phyloP scores from a whole-genome alignment of 2,888 invertebrate species.

The Tiliacea aurago region DNA sequence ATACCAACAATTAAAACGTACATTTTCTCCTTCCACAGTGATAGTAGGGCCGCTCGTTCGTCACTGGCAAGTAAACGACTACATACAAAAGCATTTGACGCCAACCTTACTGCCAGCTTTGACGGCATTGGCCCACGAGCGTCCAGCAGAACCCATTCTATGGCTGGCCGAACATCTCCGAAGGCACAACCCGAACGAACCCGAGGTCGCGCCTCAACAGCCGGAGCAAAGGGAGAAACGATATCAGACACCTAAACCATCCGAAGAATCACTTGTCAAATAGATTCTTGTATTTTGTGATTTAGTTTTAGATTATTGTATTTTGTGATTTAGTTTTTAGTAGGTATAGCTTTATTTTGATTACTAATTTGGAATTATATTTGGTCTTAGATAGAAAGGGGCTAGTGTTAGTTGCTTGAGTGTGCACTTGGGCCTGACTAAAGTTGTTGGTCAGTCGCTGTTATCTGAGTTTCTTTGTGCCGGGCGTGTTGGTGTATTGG shows the following conservation, averaged over 20 bases:
- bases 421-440: background rate
- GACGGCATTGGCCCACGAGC: conserved; percentile 92
- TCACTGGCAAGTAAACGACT: conserved; percentile 92
- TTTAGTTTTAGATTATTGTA: conserved; percentile 11
- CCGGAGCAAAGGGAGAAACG: conserved; percentile 75
- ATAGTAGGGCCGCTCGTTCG: conserved; percentile 93
- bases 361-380: background rate
- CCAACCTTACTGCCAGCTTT: conserved; percentile 91
- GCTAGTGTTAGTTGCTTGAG: background rate
- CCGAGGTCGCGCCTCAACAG: conserved; percentile 80
- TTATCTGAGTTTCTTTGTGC: too few relatives aligned
- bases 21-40: conserved; percentile 87
- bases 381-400: background rate
- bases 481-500: background rate
- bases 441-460: too few relatives aligned
- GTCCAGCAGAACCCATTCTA: conserved; percentile 94
- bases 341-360: conserved; percentile 4
- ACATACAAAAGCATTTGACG: conserved; percentile 92
- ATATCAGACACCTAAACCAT: conserved; percentile 81
- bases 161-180: conserved; percentile 95
- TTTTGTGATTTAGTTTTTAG: background rate
- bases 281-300: conserved; percentile 6
- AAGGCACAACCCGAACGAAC: conserved; percentile 94
- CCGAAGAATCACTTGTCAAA: conserved; percentile 73
- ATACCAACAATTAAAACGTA: background rate